phyloP scores from a whole-genome alignment of 2,888 invertebrate genomes.

The Tetragnatha montana region DNA sequence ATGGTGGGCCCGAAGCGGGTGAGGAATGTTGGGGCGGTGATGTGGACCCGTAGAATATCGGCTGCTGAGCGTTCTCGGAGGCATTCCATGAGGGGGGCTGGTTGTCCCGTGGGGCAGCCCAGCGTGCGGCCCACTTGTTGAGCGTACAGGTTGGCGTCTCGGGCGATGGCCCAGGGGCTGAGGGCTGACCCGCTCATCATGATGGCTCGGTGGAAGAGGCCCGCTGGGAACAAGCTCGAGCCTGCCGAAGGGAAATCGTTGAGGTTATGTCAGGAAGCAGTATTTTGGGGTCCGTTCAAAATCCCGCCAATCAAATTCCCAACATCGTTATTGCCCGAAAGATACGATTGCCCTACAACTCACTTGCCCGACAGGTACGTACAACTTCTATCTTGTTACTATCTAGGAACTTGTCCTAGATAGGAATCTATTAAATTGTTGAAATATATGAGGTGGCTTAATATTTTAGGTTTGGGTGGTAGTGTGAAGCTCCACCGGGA shows the following conservation, averaged over 20 bases:
- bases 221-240: constrained; percentile 77
- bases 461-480: no score
- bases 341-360: no score
- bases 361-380: no score
- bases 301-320: no score
- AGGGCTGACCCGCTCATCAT: constrained; percentile 87
- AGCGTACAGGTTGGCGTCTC: constrained; percentile 79
- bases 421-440: no score
- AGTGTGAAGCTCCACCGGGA: no score
- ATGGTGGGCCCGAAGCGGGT: constrained; percentile 95
- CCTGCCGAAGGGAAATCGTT: constrained; percentile 27
- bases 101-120: constrained; percentile 79
- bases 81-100: constrained; percentile 87
- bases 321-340: no score
- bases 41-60: constrained; percentile 85
- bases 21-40: constrained; percentile 84
- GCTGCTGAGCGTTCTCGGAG: constrained; percentile 85
- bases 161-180: constrained; percentile 85
- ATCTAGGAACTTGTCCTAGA: no score
- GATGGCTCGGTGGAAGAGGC: constrained; percentile 84
- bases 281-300: no score
- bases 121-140: constrained; percentile 77
- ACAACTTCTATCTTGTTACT: no score
- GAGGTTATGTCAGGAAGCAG: no score
- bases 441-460: no score